Conservation (phyloP, 1,140 invertebrate species). For the Steinernema feltiae region DNA sequence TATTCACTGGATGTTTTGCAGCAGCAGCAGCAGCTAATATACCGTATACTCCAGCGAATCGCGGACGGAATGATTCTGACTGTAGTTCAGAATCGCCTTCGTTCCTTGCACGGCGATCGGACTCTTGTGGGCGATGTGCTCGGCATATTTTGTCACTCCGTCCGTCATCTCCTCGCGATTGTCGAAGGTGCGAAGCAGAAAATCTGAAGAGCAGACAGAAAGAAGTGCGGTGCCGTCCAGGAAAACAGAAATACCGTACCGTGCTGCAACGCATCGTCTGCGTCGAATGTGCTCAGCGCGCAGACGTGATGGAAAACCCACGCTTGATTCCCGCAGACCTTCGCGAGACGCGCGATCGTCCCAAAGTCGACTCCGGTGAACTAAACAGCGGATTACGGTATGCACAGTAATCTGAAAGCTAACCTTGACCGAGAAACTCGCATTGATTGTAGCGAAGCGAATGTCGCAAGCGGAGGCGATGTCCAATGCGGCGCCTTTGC, state of each 20-base stretch:
- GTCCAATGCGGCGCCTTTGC: slow-evolving; percentile 82
- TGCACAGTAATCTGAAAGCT: too few relatives aligned
- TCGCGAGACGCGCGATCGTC: background rate
- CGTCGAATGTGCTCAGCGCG: slow-evolving; percentile 61
- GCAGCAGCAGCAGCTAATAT: too few relatives aligned
- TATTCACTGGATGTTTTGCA: too few relatives aligned
- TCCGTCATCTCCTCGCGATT: slow-evolving; percentile 65
- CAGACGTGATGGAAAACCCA: background rate
- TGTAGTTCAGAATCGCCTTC: slow-evolving; percentile 76
- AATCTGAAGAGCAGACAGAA: too few relatives aligned
- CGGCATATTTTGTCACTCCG: slow-evolving; percentile 69
- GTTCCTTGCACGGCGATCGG: slow-evolving; percentile 86
- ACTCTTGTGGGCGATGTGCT: slow-evolving; percentile 76
- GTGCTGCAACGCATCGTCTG: slow-evolving; percentile 73
- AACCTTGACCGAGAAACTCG: slow-evolving; percentile 87
- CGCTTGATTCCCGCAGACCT: background rate
- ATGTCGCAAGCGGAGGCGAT: slow-evolving; percentile 83
- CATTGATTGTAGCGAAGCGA: slow-evolving; percentile 79
- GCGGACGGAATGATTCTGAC: slow-evolving; percentile 67
- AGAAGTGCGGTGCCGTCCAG: too few relatives aligned
- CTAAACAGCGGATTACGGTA: background rate
- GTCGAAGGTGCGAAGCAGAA: slow-evolving; percentile 25
- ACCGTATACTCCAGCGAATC: slow-evolving; percentile 60
- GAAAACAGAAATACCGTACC: slow-evolving; percentile 66
- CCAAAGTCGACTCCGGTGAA: slow-evolving; percentile 3